Percentiles rank a stretch among this genome's conserved stretches.
Conservation (phyloP, 2,113 vertebrate species). For the Scolopax mira region DNA sequence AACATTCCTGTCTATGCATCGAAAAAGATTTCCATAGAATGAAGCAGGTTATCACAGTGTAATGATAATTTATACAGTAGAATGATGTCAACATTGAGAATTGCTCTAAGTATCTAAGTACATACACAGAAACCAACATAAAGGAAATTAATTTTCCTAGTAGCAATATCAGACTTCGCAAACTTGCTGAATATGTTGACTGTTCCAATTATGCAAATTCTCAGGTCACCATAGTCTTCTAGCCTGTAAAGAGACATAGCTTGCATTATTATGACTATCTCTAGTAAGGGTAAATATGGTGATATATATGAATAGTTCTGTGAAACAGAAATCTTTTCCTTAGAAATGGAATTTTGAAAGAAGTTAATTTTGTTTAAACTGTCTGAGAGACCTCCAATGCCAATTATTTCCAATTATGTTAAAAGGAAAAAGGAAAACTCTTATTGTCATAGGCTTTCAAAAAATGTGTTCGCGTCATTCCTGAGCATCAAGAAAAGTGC, state of each 20-base stretch:
- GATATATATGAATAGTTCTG: not conserved
- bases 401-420: not conserved
- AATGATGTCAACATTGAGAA: not conserved
- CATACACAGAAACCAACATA: not conserved
- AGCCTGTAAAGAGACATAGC: not conserved
- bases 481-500: not conserved
- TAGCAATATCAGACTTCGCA: not conserved
- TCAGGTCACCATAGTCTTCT: not conserved
- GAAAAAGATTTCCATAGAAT: not conserved
- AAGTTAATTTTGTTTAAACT: not conserved
- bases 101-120: not conserved
- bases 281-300: not conserved
- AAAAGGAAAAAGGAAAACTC: not conserved
- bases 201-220: accelerated
- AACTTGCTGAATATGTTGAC: not conserved
- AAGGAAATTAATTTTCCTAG: not conserved
- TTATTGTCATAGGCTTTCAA: not conserved
- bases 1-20: not conserved
- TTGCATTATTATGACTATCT: not conserved
- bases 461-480: not conserved
- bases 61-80: not conserved
- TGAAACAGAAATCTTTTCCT: not conserved
- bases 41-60: not conserved
- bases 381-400: not conserved
- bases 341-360: not conserved